Conservation (phyloP, 2,888 invertebrate species). For the Ophioninae sp. region DNA sequence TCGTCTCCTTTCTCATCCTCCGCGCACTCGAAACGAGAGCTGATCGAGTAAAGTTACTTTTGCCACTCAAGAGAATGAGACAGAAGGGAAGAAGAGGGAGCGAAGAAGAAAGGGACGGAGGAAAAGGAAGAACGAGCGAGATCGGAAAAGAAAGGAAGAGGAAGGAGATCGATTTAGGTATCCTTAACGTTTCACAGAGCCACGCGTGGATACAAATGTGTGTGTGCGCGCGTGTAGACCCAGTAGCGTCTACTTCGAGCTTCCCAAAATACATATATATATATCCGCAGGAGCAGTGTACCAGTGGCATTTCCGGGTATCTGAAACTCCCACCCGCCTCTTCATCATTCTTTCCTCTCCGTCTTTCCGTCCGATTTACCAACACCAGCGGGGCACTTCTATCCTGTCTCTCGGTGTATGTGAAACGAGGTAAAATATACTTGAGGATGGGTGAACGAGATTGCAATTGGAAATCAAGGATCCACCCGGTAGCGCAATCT, state of each 20-base stretch:
- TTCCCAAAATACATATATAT: constrained; percentile 17
- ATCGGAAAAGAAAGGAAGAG: constrained; percentile 36
- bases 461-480: constrained; percentile 60
- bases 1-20: constrained; percentile 40
- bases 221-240: constrained; percentile 9
- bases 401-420: constrained; percentile 5
- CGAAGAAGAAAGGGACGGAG: too few relatives aligned
- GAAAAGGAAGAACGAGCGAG: constrained; percentile 34
- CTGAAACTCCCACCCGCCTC: constrained; percentile 25
- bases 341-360: not conserved
- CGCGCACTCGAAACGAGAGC: constrained; percentile 57
- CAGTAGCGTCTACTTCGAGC: constrained; percentile 45
- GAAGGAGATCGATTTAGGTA: constrained; percentile 50
- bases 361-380: constrained; percentile 32
- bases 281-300: constrained; percentile 31
- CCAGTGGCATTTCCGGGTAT: constrained; percentile 48
- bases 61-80: constrained; percentile 40
- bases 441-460: constrained; percentile 50
- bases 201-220: not conserved
- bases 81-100: constrained; percentile 1
- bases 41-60: constrained; percentile 61
- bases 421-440: constrained; percentile 53
- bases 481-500: constrained; percentile 47
- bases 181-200: constrained; percentile 25
- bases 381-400: constrained; percentile 11